Base-by-base conservation (phyloP, 2,888 invertebrate genomes). In the Empis livida region DNA sequence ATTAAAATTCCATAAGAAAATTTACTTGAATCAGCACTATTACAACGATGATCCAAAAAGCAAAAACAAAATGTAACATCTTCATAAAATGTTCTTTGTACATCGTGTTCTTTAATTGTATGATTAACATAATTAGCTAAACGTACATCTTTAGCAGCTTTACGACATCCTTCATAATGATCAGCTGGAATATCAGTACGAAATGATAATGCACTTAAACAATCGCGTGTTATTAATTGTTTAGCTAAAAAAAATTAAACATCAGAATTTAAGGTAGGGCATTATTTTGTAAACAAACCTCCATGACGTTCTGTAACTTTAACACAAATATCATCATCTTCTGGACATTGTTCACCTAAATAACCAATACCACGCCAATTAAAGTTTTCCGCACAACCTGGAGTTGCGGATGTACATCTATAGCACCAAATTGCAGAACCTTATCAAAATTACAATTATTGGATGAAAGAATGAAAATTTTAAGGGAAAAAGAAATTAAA, bases 151-250 rank as follows among this genome's bases (percentile, higher is more conserved):
- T 76, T 76, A 1, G 88, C 83, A 20, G 89, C 85, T 10, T 80
- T 75, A 47, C 91, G 75, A 59, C 92, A 93, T 0, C 93, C 93
- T 70, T 93, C 92, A 63, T 92, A 93, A 50, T 82, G 84, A 64
- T 93, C 92, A 0, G 91, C 88, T 8, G 92, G 92, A 56, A 93
- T 85, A 59, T 93, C 93, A 5, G 82, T 86, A 46, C 92, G 74
- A 55, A 86, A 78, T 35, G 77, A 80, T 49, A 92, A 71, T 37
- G 82, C 78, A 61, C 91, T 92, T 40, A 92, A 67, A 62, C 93
- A 93, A 56, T 89, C 86, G 56, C 93, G 74, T 1, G 87, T 92
- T 42, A 92, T 84, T 0, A 85, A 74, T 59, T 79, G 77, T 61
- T 84, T 79, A 20, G 84, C 91, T 90, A 35, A n/a, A 35, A 35